Conservation (phyloP, 2,888 invertebrate genomes). For the Ophion costatus region DNA sequence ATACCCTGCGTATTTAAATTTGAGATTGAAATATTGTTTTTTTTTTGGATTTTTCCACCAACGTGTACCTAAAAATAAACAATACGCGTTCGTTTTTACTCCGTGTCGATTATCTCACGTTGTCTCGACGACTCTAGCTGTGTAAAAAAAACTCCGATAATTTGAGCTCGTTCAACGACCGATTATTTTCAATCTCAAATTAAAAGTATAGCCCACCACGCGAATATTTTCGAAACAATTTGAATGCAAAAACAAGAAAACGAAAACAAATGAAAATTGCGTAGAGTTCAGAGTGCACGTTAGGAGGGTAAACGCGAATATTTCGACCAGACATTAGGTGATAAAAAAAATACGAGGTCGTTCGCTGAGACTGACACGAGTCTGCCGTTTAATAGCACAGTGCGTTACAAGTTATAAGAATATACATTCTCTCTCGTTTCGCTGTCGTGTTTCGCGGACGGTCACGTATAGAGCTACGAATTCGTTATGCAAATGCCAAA, state of each 20-base stretch:
- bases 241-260: neutral
- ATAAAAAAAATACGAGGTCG: constrained; percentile 47
- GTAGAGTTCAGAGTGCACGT: constrained; percentile 52
- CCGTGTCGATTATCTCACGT: neutral
- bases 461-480: neutral
- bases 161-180: neutral
- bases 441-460: neutral
- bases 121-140: neutral
- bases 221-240: neutral
- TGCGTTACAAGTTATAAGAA: constrained; percentile 30
- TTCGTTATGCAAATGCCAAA: neutral
- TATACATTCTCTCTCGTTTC: constrained; percentile 6
- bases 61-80: neutral
- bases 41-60: neutral
- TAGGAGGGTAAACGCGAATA: constrained; percentile 16
- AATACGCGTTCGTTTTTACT: neutral
- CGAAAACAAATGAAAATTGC: neutral
- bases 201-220: neutral
- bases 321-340: constrained; percentile 39
- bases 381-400: constrained; percentile 36
- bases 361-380: constrained; percentile 49
- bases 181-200: neutral
- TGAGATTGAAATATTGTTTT: no score
- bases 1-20: no score
- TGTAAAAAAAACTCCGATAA: no score